Base-by-base conservation (phyloP, 2,113 vertebrate species). In the Aleadryas rufinucha region DNA sequence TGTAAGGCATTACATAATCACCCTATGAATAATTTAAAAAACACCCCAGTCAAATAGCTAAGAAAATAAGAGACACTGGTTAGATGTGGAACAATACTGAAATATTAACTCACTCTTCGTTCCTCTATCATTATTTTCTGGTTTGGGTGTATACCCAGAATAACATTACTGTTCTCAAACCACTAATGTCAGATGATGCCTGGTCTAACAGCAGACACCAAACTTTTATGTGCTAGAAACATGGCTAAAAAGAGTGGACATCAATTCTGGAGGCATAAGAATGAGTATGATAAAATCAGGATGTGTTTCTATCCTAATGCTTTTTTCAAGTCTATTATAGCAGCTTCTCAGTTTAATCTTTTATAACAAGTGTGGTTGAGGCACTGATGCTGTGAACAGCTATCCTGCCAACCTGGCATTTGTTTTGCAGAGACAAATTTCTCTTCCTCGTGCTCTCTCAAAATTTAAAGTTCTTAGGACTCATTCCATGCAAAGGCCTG, bases 1-100 rank as follows among this genome's bases (percentile, higher is more conserved):
- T 84, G 71, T 80, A 86, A 93, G 77, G 71, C 71, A 86, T 90
- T 86, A 88, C 42, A n/a, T 86, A 93, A 96, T 64, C 79, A 70
- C 11, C 81, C 41, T 4, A 84, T 77, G 69, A 94, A 95, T 94
- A 82, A 87, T 87, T 91, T 37, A 93, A 83, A 28, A 47, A 91
- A 81, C 70, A 24, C 3, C 13, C 20, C 44, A 65, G 54, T 6
- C 60, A 35, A 86, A 69, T 37, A 84, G 77, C 59, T 80, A 84
- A 84, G 59, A 95, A 93, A 85, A 52, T n/a, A 87, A 84, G 28
- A 89, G 19, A 53, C 21, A 64, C 33, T 31, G 22, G 70, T 77
- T 78, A 87, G 49, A 84, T 23, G 27, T 42, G 47, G 26, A 88
- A 76, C 37, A 52, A 63, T 26, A 89, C 3, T 30, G 39, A 90